Base-by-base conservation (phyloP, 1,140 invertebrate species). In the Tetramorium parvispinum region DNA sequence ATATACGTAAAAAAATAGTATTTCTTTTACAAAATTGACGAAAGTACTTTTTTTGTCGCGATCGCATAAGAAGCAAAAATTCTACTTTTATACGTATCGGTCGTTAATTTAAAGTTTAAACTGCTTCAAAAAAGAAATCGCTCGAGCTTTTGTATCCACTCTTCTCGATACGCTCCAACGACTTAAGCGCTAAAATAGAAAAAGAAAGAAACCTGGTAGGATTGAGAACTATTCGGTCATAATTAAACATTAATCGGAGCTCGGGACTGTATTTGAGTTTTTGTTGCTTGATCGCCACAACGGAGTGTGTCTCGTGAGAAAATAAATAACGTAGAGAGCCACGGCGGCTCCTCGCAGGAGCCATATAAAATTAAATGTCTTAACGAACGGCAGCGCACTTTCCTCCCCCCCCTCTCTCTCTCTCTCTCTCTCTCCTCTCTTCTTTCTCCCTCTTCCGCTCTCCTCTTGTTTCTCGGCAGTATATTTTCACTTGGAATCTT, bases 401-500 rank as follows among this genome's bases (percentile, higher is more conserved):
- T 57, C 57, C 32, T 32, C 21, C 21, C 10, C 40, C 8, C 43
- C 18, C 53, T 18, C 13, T 24, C 43, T 11, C 24, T 5, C 40
- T 11, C 43, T 21, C 53, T 18, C 13, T 24, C 43, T 11, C 24
- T 5, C 46, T 59, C 10, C 24, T 6, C 11, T 10, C 13, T 4
- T 79, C 40, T 71, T 76, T 51, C 10, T 16, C n/a, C 13, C 7
- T 78, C 40, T 71, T 76, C 59, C 65, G 43, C 43, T n/a, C 8
- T 16, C 61, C 82, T 88, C 89, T 90, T 91, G 87, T 87, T 89
- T 87, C 90, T 73, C 79, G 43, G 66, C 59, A 66, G 86, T 88
- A 76, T 85, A 91, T 89, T 90, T 88, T 88, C 88, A 32, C 78
- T 68, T 59, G 59, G 86, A 86, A 89, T 91, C 89, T 91, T 88